Evolutionary conservation across 2,113 vertebrate genomes (phyloP).

Genomic region (Daphoenositta chrysoptera): DNA sequence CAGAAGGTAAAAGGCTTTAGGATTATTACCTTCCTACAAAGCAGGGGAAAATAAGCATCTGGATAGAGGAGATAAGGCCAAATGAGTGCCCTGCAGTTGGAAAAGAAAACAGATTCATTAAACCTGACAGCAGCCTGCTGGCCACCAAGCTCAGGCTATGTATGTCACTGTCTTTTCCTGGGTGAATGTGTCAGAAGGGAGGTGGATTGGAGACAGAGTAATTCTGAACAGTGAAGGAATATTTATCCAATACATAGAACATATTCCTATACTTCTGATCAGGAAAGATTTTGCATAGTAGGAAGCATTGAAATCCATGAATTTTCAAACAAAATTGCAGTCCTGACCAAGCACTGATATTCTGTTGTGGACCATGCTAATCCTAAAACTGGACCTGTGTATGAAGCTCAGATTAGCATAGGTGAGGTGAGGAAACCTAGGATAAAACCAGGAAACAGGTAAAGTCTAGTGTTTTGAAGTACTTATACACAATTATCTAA

Average conservation of each 20-base stretch:
- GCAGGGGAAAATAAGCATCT: constrained; percentile 19
- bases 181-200: not conserved
- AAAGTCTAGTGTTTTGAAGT: not conserved
- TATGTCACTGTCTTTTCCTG: not conserved
- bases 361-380: not conserved
- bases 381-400: not conserved
- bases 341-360: not conserved
- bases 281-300: not conserved
- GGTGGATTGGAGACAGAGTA: rapidly evolving
- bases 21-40: constrained; percentile 39
- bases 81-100: not conserved
- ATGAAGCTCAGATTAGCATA: not conserved
- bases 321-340: not conserved
- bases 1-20: constrained; percentile 39
- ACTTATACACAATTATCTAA: not conserved
- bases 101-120: not conserved
- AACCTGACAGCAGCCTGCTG: not conserved
- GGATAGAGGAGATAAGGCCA: constrained; percentile 38
- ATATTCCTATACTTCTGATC: not conserved
- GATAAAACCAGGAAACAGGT: not conserved
- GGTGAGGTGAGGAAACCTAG: not conserved
- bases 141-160: not conserved
- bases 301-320: not conserved
- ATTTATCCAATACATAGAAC: not conserved
- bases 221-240: not conserved